phyloP scores from a whole-genome alignment of 2,797 vertebrate genomes.

The Myiothlypis coronata region DNA sequence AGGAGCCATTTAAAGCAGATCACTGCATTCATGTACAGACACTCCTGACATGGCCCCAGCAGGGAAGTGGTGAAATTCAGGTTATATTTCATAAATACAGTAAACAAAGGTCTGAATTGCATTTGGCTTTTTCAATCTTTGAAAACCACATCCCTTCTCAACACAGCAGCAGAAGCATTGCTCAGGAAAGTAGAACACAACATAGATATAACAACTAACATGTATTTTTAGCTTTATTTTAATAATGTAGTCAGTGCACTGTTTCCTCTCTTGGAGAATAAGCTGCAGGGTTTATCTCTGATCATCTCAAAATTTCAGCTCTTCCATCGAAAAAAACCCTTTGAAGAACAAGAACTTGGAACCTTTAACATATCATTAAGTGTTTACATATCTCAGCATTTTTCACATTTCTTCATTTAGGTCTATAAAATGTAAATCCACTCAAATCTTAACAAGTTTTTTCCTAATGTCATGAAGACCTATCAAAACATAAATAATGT shows the following conservation, averaged over 20 bases:
- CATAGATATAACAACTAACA: background rate
- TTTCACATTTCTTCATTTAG: conserved; percentile 1
- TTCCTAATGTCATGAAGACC: background rate
- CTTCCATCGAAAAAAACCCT: background rate
- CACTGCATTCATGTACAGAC: background rate
- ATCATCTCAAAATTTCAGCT: conserved; percentile 35
- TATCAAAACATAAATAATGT: background rate
- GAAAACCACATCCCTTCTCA: background rate
- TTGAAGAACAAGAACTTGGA: conserved; percentile 43
- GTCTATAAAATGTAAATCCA: background rate
- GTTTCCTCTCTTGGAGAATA: background rate
- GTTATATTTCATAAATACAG: background rate
- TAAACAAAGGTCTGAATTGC: background rate
- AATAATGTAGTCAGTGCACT: conserved; percentile 17
- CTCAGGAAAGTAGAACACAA: conserved; percentile 20
- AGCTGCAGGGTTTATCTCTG: conserved; percentile 46
- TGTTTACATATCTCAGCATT: conserved; percentile 1
- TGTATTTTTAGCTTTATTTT: conserved; percentile 29
- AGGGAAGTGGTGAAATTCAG: background rate
- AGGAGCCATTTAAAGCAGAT: background rate
- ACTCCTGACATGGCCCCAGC: background rate
- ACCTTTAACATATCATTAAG: background rate
- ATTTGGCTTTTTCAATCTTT: background rate
- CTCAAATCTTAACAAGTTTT: background rate
- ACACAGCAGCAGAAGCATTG: background rate